These are phyloP conservation scores for Augochlorella aurata DNA, from an alignment of 2,888 invertebrate species.

Conservation along the genomic window DNA sequence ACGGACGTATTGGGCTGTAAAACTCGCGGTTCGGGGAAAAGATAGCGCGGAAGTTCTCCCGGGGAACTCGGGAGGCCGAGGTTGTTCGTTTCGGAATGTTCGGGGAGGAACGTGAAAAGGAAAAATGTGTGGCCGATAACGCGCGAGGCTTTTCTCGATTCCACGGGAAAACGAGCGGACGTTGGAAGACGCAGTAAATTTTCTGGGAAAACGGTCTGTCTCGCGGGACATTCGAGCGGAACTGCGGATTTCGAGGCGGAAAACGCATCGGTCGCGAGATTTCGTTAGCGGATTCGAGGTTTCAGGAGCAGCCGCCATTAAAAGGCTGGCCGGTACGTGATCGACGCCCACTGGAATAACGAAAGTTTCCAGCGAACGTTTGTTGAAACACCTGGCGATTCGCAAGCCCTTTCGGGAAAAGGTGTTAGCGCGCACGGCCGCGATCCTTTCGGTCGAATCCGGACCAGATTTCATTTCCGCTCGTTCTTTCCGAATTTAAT, in stretches of 20 bases:
- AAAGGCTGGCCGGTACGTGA: constrained; percentile 32
- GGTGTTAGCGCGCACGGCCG: constrained; percentile 9
- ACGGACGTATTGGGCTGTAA: neutral
- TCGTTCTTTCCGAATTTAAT: neutral
- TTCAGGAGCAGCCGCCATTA: constrained; percentile 38
- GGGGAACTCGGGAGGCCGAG: too few relatives aligned
- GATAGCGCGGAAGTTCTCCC: neutral
- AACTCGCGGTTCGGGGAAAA: neutral
- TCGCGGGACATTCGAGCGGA: constrained; percentile 8
- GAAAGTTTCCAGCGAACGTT: constrained; percentile 36
- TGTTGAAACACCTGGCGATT: constrained; percentile 55
- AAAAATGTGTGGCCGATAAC: neutral
- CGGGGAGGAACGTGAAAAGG: neutral
- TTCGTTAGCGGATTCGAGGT: constrained; percentile 35
- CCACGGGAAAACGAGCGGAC: neutral
- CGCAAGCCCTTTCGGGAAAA: constrained; percentile 39
- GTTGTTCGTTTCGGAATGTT: neutral
- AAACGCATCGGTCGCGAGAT: constrained; percentile 30
- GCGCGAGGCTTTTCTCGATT: neutral
- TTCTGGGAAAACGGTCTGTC: constrained; percentile 12
- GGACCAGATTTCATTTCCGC: constrained; percentile 35
- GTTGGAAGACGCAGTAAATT: constrained; percentile 35
- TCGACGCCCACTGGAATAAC: constrained; percentile 27
- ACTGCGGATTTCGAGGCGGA: constrained; percentile 37
- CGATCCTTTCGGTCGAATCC: constrained; percentile 24